Conservation (phyloP, 1,140 invertebrate species). For the Drosophila nasuta region DNA sequence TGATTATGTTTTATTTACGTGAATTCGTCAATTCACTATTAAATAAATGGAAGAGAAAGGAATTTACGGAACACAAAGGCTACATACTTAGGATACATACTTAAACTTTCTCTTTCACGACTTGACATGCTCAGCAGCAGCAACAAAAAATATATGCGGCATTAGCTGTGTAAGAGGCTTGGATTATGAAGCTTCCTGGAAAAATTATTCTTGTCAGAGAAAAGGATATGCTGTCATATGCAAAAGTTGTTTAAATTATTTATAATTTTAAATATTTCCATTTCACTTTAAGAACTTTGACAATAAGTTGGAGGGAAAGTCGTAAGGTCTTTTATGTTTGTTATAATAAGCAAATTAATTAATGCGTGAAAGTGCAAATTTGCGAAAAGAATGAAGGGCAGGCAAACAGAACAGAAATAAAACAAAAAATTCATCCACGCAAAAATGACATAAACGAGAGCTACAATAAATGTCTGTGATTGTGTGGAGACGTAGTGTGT, state of each 20-base stretch:
- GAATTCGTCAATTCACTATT: too few species aligned
- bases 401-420: background rate
- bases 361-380: slow-evolving; percentile 79
- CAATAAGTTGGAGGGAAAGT: background rate
- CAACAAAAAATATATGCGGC: slow-evolving; percentile 39
- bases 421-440: slow-evolving; percentile 22
- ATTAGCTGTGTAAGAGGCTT: slow-evolving; percentile 36
- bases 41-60: slow-evolving; percentile 5
- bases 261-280: background rate
- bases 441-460: slow-evolving; percentile 61
- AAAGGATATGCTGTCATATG: slow-evolving; percentile 75
- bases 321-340: slow-evolving; percentile 16
- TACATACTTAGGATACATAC: background rate
- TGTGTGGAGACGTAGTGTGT: slow-evolving; percentile 13
- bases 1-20: too few species aligned
- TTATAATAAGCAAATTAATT: slow-evolving; percentile 75
- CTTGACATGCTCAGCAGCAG: slow-evolving; percentile 62
- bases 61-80: slow-evolving; percentile 9
- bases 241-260: slow-evolving; percentile 43
- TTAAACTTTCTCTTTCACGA: background rate
- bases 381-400: slow-evolving; percentile 68
- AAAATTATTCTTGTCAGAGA: slow-evolving; percentile 70
- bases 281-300: slow-evolving; percentile 22
- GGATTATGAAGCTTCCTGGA: slow-evolving; percentile 2
- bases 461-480: slow-evolving; percentile 38